Evolutionary conservation across 1,140 invertebrate genomes (phyloP).

Genomic region (Palaemon carinicauda): DNA sequence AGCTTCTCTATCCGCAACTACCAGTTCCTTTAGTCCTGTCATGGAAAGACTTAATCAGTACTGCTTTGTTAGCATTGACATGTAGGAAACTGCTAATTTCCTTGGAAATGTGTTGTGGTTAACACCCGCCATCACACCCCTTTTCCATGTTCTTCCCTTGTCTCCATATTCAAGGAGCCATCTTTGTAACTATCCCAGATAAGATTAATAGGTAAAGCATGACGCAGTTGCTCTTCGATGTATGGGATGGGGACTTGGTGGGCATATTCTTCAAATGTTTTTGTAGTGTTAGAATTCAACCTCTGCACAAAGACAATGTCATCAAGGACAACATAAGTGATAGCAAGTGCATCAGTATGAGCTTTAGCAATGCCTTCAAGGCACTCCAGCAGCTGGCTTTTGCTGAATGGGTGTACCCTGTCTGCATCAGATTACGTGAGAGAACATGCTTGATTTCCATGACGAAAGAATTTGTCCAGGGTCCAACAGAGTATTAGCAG

Average conservation of each 20-base stretch:
- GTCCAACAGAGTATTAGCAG: neutral
- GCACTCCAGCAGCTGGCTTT: neutral
- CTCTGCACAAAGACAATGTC: too few relatives aligned
- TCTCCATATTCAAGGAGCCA: neutral
- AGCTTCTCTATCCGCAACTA: neutral
- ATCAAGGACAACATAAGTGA: neutral
- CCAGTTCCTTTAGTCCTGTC: neutral
- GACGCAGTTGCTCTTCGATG: too few relatives aligned
- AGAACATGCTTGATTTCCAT: neutral
- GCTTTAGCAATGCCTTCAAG: neutral
- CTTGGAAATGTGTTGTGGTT: neutral
- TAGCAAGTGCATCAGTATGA: neutral
- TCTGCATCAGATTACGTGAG: neutral
- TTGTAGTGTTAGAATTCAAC: neutral
- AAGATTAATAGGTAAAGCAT: neutral
- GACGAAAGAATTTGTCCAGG: neutral
- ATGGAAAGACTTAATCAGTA: neutral
- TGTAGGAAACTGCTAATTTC: constrained; percentile 9
- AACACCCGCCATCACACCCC: neutral
- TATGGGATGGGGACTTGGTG: neutral
- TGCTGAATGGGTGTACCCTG: neutral
- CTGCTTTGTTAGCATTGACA: neutral
- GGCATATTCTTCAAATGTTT: neutral
- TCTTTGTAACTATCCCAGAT: neutral
- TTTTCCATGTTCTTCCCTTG: neutral